These are phyloP conservation scores for Drosophila melanosoma DNA, from an alignment of 2,888 invertebrate species.

Conservation along the genomic window DNA sequence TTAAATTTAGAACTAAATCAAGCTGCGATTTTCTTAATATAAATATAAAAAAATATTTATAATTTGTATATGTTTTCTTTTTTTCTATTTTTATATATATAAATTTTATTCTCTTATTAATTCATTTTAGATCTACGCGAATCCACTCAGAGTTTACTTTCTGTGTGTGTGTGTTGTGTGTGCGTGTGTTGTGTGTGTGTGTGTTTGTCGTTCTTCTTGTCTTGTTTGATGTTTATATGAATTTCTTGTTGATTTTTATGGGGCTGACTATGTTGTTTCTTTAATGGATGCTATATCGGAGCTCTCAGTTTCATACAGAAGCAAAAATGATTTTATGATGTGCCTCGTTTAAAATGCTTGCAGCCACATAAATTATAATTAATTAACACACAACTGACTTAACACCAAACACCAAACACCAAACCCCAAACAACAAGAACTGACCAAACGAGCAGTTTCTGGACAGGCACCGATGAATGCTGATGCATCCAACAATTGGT, in stretches of 20 bases:
- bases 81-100: conserved; percentile 15
- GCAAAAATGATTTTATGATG: conserved; percentile 72
- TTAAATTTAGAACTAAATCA: conserved; percentile 61
- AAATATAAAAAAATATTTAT: conserved; percentile 56
- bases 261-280: conserved; percentile 61
- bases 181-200: conserved; percentile 34
- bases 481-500: not conserved
- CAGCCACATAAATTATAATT: conserved; percentile 77
- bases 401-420: conserved; percentile 40
- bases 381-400: conserved; percentile 75
- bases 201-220: conserved; percentile 29
- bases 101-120: conserved; percentile 37
- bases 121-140: conserved; percentile 48
- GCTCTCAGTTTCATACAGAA: conserved; percentile 41
- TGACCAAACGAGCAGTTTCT: conserved; percentile 42
- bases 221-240: conserved; percentile 73
- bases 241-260: conserved; percentile 69
- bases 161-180: conserved; percentile 19
- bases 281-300: conserved; percentile 57
- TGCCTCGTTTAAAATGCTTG: conserved; percentile 69
- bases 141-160: conserved; percentile 21
- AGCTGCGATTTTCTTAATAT: conserved; percentile 65
- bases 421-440: conserved; percentile 29
- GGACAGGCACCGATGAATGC: conserved; percentile 19
- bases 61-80: conserved; percentile 29